phyloP scores from a whole-genome alignment of 2,113 vertebrate species.

The Dicaeum eximium region DNA sequence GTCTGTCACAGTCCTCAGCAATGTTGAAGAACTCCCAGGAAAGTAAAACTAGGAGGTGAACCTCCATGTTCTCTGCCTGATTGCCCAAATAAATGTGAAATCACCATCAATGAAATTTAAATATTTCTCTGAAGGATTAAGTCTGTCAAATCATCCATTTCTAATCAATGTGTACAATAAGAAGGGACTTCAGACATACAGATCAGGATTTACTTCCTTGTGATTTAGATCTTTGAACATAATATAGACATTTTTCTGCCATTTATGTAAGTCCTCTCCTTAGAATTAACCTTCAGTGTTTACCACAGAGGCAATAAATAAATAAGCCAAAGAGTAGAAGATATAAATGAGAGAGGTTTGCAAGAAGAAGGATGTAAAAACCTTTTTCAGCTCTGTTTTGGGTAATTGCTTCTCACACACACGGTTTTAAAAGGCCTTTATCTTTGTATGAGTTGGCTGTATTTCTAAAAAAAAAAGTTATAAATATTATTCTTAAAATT shows the following conservation, averaged over 20 bases:
- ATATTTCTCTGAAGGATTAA: neutral
- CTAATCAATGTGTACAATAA: neutral
- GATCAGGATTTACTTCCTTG: neutral
- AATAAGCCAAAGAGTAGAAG: neutral
- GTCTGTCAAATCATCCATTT: neutral
- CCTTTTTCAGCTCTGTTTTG: neutral
- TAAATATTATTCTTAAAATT: neutral
- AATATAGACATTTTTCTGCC: neutral
- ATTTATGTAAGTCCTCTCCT: neutral
- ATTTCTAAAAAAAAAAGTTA: neutral
- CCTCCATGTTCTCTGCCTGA: rapidly evolving
- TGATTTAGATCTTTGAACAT: neutral
- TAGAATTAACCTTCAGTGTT: neutral
- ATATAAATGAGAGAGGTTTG: neutral
- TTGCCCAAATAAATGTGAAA: neutral
- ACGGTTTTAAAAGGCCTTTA: neutral
- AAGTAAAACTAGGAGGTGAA: neutral
- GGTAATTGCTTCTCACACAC: neutral
- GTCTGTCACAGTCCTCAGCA: neutral
- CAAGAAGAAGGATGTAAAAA: neutral
- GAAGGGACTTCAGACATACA: neutral
- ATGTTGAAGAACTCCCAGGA: neutral
- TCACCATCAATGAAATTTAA: neutral
- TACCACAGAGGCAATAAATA: neutral
- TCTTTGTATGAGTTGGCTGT: neutral